Conservation (phyloP, 2,113 vertebrate genomes). For the Rhombomys opimus region DNA sequence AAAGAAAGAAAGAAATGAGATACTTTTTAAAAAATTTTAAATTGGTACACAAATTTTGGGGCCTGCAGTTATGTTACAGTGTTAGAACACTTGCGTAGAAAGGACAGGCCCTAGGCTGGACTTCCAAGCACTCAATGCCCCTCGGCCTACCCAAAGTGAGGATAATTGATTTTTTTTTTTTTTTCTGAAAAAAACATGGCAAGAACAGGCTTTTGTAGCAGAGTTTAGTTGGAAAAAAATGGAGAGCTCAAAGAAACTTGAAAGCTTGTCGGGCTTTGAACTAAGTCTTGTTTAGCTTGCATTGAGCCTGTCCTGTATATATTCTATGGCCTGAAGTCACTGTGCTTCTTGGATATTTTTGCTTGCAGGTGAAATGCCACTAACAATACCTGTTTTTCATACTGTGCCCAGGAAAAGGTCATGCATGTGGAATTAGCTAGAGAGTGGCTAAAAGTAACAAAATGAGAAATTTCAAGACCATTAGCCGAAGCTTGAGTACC, state of each 20-base stretch:
- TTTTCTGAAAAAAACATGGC: not conserved
- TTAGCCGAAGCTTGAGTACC: not conserved
- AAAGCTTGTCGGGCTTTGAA: not conserved
- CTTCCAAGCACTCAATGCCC: not conserved
- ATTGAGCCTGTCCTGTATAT: not conserved
- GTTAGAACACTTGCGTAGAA: not conserved
- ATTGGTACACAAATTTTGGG: not conserved
- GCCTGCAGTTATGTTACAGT: not conserved
- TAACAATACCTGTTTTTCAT: not conserved
- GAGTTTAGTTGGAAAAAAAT: not conserved
- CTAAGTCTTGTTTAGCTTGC: not conserved
- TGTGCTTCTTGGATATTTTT: constrained; percentile 15
- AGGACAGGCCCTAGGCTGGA: not conserved
- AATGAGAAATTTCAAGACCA: not conserved
- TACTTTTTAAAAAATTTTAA: no score
- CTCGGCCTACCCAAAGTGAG: not conserved
- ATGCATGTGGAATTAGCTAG: not conserved
- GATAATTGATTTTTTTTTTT: not conserved
- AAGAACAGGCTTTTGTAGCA: not conserved
- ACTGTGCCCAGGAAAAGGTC: not conserved
- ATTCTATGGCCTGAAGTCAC: not conserved
- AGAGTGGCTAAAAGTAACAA: not conserved
- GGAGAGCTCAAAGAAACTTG: not conserved
- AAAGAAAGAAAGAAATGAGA: no score
- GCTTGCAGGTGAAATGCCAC: not conserved